Conservation (phyloP, 2,888 invertebrate species). For the Dione vanillae region DNA sequence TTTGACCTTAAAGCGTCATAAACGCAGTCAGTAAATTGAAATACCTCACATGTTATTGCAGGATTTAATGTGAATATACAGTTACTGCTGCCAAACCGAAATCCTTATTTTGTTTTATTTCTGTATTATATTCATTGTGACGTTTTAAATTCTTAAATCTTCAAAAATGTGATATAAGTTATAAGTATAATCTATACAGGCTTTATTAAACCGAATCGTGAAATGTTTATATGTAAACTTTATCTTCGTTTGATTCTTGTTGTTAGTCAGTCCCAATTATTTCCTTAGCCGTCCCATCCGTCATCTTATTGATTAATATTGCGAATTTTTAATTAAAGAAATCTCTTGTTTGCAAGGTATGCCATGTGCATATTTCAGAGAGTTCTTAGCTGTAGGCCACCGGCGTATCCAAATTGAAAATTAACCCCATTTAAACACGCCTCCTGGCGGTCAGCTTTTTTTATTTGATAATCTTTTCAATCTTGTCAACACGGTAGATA, state of each 20-base stretch:
- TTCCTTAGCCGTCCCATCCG: background rate
- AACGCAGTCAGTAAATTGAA: background rate
- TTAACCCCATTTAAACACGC: conserved; percentile 79
- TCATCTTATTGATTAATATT: background rate
- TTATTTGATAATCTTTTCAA: conserved; percentile 62
- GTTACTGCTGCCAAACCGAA: conserved; percentile 4
- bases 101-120: background rate
- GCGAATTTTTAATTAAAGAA: conserved; percentile 5
- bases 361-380: conserved; percentile 64
- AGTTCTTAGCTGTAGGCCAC: conserved; percentile 69
- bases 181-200: background rate
- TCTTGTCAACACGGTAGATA: conserved; percentile 80
- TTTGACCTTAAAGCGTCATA: background rate
- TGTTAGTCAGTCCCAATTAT: background rate
- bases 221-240: background rate
- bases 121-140: too few relatives aligned
- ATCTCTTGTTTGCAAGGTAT: conserved; percentile 62
- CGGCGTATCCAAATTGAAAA: conserved; percentile 79
- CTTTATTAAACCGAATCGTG: background rate
- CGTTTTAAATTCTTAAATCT: too few relatives aligned
- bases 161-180: too few relatives aligned
- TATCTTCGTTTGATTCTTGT: background rate
- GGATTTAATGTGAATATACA: background rate
- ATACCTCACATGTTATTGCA: conserved; percentile 12
- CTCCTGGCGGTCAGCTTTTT: conserved; percentile 71